Conservation (phyloP, 1,140 invertebrate genomes). For the Diorhabda carinulata region DNA sequence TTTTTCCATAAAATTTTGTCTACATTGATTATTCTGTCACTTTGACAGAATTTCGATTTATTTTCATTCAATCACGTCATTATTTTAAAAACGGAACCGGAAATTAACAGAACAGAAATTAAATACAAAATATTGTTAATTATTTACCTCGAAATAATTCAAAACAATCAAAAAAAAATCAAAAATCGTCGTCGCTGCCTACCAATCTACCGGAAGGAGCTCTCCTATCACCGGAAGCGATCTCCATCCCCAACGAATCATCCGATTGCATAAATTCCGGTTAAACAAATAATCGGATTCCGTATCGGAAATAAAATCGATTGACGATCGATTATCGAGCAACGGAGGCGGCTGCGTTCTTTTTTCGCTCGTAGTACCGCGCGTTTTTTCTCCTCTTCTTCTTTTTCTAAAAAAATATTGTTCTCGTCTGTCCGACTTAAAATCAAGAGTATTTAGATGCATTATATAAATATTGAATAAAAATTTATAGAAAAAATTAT, state of each 20-base stretch:
- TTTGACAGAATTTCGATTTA: too few relatives aligned
- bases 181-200: slow-evolving; percentile 45
- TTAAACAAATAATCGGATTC: slow-evolving; percentile 44
- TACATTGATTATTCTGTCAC: too few relatives aligned
- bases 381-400: slow-evolving; percentile 33
- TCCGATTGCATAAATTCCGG: slow-evolving; percentile 45
- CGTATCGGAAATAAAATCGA: slow-evolving; percentile 41
- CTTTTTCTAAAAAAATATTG: slow-evolving; percentile 31
- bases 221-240: slow-evolving; percentile 37
- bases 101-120: slow-evolving; percentile 11
- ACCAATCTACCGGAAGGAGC: slow-evolving; percentile 32
- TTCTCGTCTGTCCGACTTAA: slow-evolving; percentile 11
- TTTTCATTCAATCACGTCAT: too few relatives aligned
- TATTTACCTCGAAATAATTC: background rate
- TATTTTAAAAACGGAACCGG: too few relatives aligned
- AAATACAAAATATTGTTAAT: slow-evolving; percentile 20
- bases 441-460: too few relatives aligned
- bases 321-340: slow-evolving; percentile 36
- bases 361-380: slow-evolving; percentile 41
- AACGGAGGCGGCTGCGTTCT: slow-evolving; percentile 25
- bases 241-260: slow-evolving; percentile 43
- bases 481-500: too few relatives aligned
- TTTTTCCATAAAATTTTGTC: too few relatives aligned
- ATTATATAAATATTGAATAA: too few relatives aligned
- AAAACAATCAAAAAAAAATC: background rate